These are phyloP conservation scores for Pachypanchax playfairii DNA, from an alignment of 2,113 vertebrate genomes.

Conservation along the genomic window DNA sequence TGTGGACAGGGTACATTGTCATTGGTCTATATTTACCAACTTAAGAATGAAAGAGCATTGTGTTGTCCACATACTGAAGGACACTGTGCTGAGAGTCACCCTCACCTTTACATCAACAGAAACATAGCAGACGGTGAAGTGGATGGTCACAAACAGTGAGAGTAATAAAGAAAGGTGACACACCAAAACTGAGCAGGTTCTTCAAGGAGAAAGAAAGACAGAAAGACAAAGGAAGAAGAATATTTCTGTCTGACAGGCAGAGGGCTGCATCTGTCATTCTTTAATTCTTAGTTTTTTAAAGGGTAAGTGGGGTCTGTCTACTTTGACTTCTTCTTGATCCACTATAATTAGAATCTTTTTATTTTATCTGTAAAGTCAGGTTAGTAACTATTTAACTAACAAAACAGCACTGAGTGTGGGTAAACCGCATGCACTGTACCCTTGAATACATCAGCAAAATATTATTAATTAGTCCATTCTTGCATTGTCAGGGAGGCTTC, in stretches of 20 bases:
- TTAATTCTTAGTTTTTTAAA: conserved; percentile 51
- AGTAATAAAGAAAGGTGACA: conserved; percentile 39
- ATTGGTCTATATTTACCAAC: conserved; percentile 81
- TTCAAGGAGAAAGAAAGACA: conserved; percentile 50
- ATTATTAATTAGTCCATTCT: conserved; percentile 6
- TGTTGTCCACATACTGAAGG: conserved; percentile 68
- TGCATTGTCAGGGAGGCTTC: conserved; percentile 22
- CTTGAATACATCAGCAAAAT: conserved; percentile 3
- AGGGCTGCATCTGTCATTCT: conserved; percentile 39
- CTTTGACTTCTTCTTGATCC: conserved; percentile 10
- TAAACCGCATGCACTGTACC: background rate
- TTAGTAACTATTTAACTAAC: conserved; percentile 2
- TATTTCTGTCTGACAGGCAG: conserved; percentile 41
- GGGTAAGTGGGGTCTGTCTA: conserved; percentile 66
- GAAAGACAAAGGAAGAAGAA: conserved; percentile 27
- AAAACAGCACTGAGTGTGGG: background rate
- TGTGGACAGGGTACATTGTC: conserved; percentile 37
- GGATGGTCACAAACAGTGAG: conserved; percentile 22
- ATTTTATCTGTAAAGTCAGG: conserved; percentile 11
- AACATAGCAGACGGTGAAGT: conserved; percentile 17
- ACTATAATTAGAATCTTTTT: conserved; percentile 1
- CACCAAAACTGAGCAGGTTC: conserved; percentile 15
- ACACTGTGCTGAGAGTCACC: conserved; percentile 63
- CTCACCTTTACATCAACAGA: conserved; percentile 33
- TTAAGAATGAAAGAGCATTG: conserved; percentile 71